A percentile compares a stretch with the other conserved stretches of the same genome.
Conservation (phyloP, 2,797 vertebrate species). For the Avahi laniger region DNA sequence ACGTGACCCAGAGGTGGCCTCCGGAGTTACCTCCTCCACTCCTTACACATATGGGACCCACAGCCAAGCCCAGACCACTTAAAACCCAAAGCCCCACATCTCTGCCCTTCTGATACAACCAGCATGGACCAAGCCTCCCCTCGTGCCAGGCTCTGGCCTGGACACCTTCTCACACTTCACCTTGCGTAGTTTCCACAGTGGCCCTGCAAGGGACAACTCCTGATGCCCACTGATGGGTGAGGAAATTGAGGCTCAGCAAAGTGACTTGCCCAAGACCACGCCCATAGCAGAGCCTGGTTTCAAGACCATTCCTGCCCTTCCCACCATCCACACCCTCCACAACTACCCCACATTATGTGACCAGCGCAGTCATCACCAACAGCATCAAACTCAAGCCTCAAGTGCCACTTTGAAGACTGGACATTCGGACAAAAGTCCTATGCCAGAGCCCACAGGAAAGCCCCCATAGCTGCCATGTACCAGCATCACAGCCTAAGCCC, state of each 20-base stretch:
- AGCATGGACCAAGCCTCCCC: neutral
- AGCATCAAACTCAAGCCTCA: neutral
- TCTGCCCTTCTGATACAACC: neutral
- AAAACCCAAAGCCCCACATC: neutral
- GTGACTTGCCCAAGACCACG: neutral
- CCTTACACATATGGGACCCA: neutral
- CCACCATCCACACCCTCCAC: rapidly evolving
- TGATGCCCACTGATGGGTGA: neutral
- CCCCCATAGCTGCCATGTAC: neutral
- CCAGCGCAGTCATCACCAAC: neutral
- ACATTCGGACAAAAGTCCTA: neutral
- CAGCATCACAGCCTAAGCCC: neutral
- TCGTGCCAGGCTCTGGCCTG: rapidly evolving
- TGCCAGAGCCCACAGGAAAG: neutral
- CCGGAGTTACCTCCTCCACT: neutral
- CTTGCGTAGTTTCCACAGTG: neutral
- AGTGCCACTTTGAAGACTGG: neutral
- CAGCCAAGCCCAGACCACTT: neutral
- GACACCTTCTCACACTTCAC: neutral
- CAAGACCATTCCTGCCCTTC: neutral
- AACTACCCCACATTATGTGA: neutral
- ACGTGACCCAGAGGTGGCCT: neutral
- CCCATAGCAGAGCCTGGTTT: neutral
- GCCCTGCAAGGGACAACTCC: neutral
- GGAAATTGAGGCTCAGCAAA: neutral